Conservation (phyloP, 2,113 vertebrate species). For the Urocolius indicus region DNA sequence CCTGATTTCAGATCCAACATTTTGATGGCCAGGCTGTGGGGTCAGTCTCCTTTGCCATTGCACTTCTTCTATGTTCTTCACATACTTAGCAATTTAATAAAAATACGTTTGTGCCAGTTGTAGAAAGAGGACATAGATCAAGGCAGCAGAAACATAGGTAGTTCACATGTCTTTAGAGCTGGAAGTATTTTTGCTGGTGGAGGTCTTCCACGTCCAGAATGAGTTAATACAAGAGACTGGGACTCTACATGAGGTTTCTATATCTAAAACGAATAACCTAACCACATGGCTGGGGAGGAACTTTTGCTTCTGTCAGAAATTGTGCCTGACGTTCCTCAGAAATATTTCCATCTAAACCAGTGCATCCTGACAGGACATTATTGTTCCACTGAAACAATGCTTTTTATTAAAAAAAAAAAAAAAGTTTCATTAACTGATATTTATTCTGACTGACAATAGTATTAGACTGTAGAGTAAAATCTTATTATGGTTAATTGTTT, state of each 20-base stretch:
- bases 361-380: neutral
- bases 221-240: neutral
- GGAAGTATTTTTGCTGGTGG: neutral
- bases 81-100: neutral
- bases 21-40: neutral
- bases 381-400: neutral
- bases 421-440: neutral
- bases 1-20: neutral
- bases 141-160: neutral
- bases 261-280: neutral
- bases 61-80: neutral
- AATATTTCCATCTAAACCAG: neutral
- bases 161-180: neutral
- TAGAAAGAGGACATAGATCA: neutral
- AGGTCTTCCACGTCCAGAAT: neutral
- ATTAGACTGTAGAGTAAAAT: conserved; percentile 26
- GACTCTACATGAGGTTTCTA: neutral
- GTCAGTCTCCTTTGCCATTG: neutral
- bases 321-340: neutral
- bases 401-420: neutral
- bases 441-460: conserved; percentile 16
- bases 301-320: conserved; percentile 9
- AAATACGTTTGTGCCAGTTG: neutral
- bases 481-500: conserved; percentile 47
- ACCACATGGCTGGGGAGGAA: neutral